These are phyloP conservation scores for Falco novaeseelandiae DNA, from an alignment of 2,797 vertebrate species.

Conservation along the genomic window DNA sequence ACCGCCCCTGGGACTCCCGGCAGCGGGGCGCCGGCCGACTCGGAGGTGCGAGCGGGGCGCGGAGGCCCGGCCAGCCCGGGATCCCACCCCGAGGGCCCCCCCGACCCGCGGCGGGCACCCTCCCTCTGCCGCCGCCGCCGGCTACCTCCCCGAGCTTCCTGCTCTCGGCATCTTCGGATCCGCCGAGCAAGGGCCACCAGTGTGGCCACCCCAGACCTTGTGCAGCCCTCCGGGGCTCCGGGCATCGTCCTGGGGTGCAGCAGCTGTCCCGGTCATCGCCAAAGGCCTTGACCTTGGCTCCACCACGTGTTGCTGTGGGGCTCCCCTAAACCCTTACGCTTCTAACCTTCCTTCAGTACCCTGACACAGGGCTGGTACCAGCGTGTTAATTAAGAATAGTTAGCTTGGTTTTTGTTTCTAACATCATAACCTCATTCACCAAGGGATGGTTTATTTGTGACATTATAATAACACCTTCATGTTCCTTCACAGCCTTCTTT, in stretches of 20 bases:
- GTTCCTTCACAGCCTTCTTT: neutral
- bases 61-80: too few species aligned
- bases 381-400: too few species aligned
- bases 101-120: too few species aligned
- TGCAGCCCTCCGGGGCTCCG: neutral
- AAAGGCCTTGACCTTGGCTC: neutral
- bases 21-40: too few species aligned
- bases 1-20: neutral
- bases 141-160: too few species aligned
- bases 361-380: neutral
- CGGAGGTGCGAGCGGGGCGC: too few species aligned
- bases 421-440: neutral
- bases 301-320: neutral
- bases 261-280: neutral
- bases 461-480: accelerated
- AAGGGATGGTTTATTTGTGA: neutral
- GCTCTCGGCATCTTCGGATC: too few species aligned
- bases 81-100: too few species aligned
- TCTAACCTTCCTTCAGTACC: neutral
- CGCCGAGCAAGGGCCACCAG: too few species aligned
- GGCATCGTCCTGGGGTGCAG: neutral
- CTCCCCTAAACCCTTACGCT: too few species aligned
- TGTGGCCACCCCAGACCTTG: neutral
- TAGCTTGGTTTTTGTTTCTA: neutral
- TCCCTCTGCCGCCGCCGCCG: too few species aligned